A percentile compares a stretch with the other conserved stretches of the same genome.
phyloP scores from a whole-genome alignment of 2,113 vertebrate species.

The Strix aluco region DNA sequence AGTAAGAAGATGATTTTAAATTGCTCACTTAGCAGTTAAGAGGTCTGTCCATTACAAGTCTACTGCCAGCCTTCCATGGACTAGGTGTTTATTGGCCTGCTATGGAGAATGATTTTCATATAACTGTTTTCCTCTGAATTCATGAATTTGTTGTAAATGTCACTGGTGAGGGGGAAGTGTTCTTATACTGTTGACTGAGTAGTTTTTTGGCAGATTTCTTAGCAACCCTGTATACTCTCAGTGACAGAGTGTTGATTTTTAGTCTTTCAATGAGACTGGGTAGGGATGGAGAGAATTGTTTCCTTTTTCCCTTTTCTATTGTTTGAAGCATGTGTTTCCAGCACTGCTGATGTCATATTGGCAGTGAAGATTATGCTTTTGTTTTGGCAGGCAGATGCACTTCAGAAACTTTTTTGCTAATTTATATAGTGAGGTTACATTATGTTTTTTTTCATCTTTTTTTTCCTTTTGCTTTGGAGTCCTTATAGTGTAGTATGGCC shows the following conservation, averaged over 20 bases:
- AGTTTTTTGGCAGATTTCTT: slow-evolving; percentile 15
- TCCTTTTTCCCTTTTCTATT: background rate
- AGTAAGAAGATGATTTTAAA: background rate
- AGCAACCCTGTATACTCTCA: background rate
- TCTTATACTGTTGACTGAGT: background rate
- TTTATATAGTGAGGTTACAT: background rate
- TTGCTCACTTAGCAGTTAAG: background rate
- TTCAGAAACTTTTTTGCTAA: background rate
- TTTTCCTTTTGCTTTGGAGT: background rate
- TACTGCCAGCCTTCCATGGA: background rate
- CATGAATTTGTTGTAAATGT: background rate
- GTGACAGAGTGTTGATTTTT: slow-evolving; percentile 3
- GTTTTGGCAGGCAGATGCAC: background rate
- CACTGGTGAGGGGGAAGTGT: background rate
- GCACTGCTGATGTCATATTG: background rate
- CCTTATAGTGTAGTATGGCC: background rate
- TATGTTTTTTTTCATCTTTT: background rate
- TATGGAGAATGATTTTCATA: background rate
- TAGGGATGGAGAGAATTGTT: background rate
- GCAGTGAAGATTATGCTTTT: background rate
- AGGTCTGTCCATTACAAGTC: background rate
- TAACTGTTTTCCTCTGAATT: background rate
- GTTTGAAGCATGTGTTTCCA: background rate
- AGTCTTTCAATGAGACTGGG: background rate
- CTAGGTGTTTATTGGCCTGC: background rate